These are phyloP conservation scores for Smittia aterrima DNA, from an alignment of 2,888 invertebrate genomes.

Conservation along the genomic window DNA sequence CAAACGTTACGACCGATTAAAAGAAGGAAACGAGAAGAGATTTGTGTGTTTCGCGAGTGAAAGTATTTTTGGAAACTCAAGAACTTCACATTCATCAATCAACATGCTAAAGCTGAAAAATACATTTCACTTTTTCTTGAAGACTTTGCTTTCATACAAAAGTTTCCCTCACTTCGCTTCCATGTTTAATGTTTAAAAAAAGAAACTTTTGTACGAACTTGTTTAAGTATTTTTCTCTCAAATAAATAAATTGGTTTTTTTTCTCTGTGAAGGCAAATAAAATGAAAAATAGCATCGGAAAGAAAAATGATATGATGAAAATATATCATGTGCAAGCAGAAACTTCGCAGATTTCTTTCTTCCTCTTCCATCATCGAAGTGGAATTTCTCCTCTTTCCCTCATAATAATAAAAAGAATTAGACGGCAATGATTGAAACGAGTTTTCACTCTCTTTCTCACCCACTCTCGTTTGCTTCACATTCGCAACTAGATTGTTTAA, in stretches of 20 bases:
- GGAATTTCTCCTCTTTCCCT: background rate
- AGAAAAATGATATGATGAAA: slow-evolving; percentile 23
- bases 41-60: background rate
- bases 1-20: background rate
- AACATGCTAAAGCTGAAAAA: slow-evolving; percentile 19
- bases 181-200: background rate
- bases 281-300: background rate
- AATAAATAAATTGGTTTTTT: slow-evolving; percentile 9
- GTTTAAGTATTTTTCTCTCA: background rate
- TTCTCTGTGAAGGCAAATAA: background rate
- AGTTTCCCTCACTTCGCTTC: slow-evolving; percentile 12
- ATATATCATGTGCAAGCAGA: slow-evolving; percentile 13
- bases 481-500: too few relatives aligned
- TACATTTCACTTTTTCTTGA: slow-evolving; percentile 16
- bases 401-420: background rate
- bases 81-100: slow-evolving; percentile 15
- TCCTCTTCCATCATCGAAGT: background rate
- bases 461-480: too few relatives aligned
- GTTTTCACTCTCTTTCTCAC: too few relatives aligned
- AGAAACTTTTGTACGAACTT: background rate
- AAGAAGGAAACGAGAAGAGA: background rate
- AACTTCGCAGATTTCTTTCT: background rate
- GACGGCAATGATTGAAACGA: too few relatives aligned
- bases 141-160: background rate
- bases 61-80: too few relatives aligned